These are phyloP conservation scores for Solenodon paradoxus DNA, from an alignment of 2,113 vertebrate species.

Conservation along the genomic window DNA sequence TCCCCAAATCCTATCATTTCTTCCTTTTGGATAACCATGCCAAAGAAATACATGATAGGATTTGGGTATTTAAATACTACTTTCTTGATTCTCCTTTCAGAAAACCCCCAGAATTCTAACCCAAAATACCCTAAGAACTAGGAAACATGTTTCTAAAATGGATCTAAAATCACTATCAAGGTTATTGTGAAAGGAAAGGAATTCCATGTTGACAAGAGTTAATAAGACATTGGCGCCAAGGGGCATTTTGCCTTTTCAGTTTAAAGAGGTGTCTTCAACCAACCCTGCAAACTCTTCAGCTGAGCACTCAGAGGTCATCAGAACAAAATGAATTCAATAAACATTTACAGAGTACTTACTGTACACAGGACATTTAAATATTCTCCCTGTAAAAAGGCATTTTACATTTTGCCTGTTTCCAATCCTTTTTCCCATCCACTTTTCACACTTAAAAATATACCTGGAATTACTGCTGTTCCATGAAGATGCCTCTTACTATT, in stretches of 20 bases:
- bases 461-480: neutral
- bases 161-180: neutral
- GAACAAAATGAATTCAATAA: neutral
- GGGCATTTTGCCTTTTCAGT: neutral
- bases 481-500: neutral
- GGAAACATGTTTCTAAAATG: neutral
- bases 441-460: neutral
- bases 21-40: neutral
- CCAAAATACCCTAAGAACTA: neutral
- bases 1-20: neutral
- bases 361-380: neutral
- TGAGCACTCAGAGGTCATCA: neutral
- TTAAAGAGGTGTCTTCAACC: neutral
- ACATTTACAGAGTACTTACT: neutral
- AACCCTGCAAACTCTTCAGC: neutral
- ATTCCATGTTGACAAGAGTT: neutral
- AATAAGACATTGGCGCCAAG: neutral
- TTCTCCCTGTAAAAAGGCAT: neutral
- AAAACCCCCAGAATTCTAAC: neutral
- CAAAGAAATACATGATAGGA: too few species aligned
- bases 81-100: neutral
- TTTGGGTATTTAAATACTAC: too few species aligned
- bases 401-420: neutral
- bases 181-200: neutral
- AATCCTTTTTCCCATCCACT: neutral